These are phyloP conservation scores for Brachyhypopomus occidentalis DNA, from an alignment of 2,113 vertebrate species.

Conservation along the genomic window DNA sequence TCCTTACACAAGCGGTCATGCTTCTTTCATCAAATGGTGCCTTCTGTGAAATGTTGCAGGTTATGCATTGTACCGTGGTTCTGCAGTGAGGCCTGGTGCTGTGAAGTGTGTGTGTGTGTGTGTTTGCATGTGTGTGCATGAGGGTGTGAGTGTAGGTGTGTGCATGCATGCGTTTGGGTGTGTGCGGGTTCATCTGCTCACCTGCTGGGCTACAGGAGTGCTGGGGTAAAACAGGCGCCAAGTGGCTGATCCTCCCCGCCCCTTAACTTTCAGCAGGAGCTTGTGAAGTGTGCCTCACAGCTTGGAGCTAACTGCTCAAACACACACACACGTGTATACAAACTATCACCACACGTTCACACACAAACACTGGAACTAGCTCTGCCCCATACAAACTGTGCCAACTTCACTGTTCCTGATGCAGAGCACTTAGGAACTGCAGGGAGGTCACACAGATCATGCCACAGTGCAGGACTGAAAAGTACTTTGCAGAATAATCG, in stretches of 20 bases:
- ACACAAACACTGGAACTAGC: conserved; percentile 21
- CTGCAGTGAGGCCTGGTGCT: conserved; percentile 33
- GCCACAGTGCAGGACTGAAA: neutral
- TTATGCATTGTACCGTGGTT: neutral
- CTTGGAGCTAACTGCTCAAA: conserved; percentile 58
- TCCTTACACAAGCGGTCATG: neutral
- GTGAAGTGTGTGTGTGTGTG: neutral
- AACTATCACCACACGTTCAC: conserved; percentile 21
- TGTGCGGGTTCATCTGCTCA: conserved; percentile 40
- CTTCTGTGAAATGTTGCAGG: conserved; percentile 26
- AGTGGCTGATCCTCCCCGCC: conserved; percentile 75
- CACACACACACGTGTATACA: conserved; percentile 31
- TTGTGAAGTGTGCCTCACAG: conserved; percentile 55
- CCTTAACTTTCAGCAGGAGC: conserved; percentile 66
- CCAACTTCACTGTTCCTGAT: neutral
- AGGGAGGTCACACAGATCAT: neutral
- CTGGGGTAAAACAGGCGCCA: conserved; percentile 50
- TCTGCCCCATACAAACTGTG: conserved; percentile 30
- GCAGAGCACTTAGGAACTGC: neutral
- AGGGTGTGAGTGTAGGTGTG: no score
- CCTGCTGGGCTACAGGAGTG: conserved; percentile 51
- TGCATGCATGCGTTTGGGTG: conserved; percentile 19
- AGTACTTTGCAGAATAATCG: neutral
- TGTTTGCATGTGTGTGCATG: no score
- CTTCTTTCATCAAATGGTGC: conserved; percentile 19